A percentile compares a stretch with the other conserved stretches of the same genome.
phyloP scores from a whole-genome alignment of 2,797 vertebrate species.

The Hemitrygon akajei region DNA sequence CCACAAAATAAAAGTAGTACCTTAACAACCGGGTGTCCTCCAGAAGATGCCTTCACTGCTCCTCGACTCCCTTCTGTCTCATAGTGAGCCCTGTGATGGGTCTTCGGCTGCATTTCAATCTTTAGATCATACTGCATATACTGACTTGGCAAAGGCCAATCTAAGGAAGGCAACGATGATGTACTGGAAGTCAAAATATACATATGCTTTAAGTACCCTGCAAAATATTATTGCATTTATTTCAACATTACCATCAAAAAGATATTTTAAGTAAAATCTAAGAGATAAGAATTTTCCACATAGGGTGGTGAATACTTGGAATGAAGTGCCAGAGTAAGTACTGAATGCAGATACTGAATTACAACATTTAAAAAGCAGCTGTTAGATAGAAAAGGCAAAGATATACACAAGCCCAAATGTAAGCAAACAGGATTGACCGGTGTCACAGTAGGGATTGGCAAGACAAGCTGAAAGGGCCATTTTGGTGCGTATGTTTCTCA shows the following conservation, averaged over 20 bases:
- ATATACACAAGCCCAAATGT: too few relatives aligned
- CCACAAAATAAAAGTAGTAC: constrained; percentile 52
- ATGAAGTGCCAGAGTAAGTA: too few relatives aligned
- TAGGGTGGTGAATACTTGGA: too few relatives aligned
- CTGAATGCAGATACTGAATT: too few relatives aligned
- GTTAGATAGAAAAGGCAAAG: too few relatives aligned
- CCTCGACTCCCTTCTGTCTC: constrained; percentile 97
- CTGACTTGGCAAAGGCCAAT: constrained; percentile 90
- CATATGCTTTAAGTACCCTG: neutral
- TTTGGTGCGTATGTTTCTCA: too few relatives aligned
- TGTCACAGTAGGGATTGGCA: too few relatives aligned
- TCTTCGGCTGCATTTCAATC: constrained; percentile 97
- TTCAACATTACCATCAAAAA: neutral
- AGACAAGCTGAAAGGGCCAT: too few relatives aligned
- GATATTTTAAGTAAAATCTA: neutral
- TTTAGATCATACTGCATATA: constrained; percentile 91
- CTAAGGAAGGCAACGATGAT: constrained; percentile 89
- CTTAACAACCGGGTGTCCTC: constrained; percentile 93
- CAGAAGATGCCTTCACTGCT: constrained; percentile 87
- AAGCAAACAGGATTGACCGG: too few relatives aligned
- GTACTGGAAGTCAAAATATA: constrained; percentile 66
- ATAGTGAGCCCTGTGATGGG: constrained; percentile 95
- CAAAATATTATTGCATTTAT: neutral
- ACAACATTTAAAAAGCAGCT: too few relatives aligned
- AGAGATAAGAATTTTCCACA: too few relatives aligned